Percentiles rank a stretch among this genome's conserved stretches.
Conservation (phyloP, 2,113 vertebrate genomes). For the Oncorhynchus clarkii region DNA sequence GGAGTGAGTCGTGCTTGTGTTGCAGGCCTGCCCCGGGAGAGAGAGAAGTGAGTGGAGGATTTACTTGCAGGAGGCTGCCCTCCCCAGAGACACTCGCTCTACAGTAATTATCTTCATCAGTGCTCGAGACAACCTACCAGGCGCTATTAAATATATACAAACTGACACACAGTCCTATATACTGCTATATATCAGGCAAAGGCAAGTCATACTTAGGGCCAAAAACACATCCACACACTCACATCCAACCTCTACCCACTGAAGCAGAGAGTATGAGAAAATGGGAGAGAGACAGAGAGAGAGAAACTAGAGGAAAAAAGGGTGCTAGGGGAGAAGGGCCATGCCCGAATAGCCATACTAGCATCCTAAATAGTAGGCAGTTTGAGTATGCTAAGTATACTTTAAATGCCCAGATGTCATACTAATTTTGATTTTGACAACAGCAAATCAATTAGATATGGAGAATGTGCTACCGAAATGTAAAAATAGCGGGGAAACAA, state of each 20-base stretch:
- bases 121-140: slow-evolving; percentile 58
- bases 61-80: slow-evolving; percentile 46
- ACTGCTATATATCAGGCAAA: too few species aligned
- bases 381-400: too few species aligned
- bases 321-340: slow-evolving; percentile 37
- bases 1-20: not conserved
- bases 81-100: slow-evolving; percentile 63
- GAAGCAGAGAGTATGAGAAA: slow-evolving; percentile 1
- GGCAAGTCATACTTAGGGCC: too few species aligned
- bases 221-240: too few species aligned
- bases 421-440: too few species aligned
- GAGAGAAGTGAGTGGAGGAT: slow-evolving; percentile 34
- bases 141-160: slow-evolving; percentile 40
- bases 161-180: slow-evolving; percentile 34
- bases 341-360: slow-evolving; percentile 2
- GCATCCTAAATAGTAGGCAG: too few species aligned
- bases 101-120: slow-evolving; percentile 73
- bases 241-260: too few species aligned
- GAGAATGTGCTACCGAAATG: too few species aligned
- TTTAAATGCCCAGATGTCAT: too few species aligned
- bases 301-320: too few species aligned
- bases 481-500: too few species aligned
- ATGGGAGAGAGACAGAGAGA: slow-evolving; percentile 18
- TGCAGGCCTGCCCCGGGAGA: slow-evolving; percentile 35
- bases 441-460: too few species aligned